Evolutionary conservation across 2,797 vertebrate species (phyloP), one percentile per base, ranked within the genome.

Genomic region (Pangasius krempfi): DNA sequence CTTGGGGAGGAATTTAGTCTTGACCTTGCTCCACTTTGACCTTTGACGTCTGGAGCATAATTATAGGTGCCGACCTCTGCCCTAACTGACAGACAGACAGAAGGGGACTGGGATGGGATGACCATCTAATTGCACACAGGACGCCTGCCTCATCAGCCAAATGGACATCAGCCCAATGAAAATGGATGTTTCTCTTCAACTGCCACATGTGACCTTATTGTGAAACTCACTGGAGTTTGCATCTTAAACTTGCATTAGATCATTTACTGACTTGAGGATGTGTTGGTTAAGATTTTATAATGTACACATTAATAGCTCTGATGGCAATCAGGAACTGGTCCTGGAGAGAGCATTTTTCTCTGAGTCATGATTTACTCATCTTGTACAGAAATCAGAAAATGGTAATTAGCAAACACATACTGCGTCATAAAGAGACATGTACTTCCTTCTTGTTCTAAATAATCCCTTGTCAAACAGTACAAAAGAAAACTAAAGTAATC

Each of bases 111-210:
- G 88, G 87, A 89, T 87, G 89, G 86, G 87, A 86, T 89, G 86
- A 89, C 89, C 80, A 80, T 86, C 88, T 89, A 92, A 93, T 92
- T 92, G 91, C 83, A 88, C 72, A 88, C 83, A 91, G 89, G 90
- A 91, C 66, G 87, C 85, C 82, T 56, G 76, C 66, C 68, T 91
- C 89, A 91, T 91, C 89, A 87, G 91, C 86, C 79, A 90, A 90
- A 91, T 89, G 84, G 91, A 89, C 58, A 82, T 90, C 25, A 86
- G 84, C 64, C 84, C 60, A 84, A 90, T 86, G 76, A 82, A 89
- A 84, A 89, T 40, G 72, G 88, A 84, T 78, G 86, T 87, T 89
- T 90, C 68, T 64, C 72, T 88, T 89, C 70, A 78, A 87, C 62
- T 83, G 81, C 68, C 78, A 70, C 88, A 80, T 86, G 52, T 62